phyloP scores from a whole-genome alignment of 2,113 vertebrate genomes.

The Camelus dromedarius region DNA sequence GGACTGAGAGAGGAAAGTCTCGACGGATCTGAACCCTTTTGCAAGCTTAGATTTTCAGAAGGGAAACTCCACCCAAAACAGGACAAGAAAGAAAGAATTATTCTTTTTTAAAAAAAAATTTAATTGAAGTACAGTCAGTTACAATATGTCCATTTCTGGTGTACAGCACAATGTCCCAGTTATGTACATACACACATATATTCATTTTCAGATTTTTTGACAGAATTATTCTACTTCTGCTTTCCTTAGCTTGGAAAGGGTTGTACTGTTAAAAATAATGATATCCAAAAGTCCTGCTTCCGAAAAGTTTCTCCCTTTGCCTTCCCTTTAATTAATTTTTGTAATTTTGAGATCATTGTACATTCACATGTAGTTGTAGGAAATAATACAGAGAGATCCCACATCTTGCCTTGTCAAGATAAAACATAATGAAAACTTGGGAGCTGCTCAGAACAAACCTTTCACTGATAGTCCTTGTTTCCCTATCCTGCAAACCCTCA shows the following conservation, averaged over 20 bases:
- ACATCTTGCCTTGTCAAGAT: not conserved
- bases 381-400: not conserved
- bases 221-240: not conserved
- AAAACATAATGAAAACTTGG: not conserved
- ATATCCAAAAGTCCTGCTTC: not conserved
- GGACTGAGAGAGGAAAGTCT: not conserved
- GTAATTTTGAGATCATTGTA: not conserved
- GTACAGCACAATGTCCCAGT: no score
- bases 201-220: no score
- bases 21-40: not conserved
- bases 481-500: not conserved
- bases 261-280: not conserved
- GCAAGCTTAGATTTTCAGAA: not conserved
- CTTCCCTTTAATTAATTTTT: slow-evolving; percentile 14
- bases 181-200: no score
- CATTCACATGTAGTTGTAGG: not conserved
- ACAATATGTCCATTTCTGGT: no score
- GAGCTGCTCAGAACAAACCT: not conserved
- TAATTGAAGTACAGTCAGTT: no score
- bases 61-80: not conserved
- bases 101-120: no score
- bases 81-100: not conserved
- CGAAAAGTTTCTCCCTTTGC: not conserved
- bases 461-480: not conserved
- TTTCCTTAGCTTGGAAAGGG: not conserved